Conservation (phyloP, 2,113 vertebrate species). For the Microtus oregoni region DNA sequence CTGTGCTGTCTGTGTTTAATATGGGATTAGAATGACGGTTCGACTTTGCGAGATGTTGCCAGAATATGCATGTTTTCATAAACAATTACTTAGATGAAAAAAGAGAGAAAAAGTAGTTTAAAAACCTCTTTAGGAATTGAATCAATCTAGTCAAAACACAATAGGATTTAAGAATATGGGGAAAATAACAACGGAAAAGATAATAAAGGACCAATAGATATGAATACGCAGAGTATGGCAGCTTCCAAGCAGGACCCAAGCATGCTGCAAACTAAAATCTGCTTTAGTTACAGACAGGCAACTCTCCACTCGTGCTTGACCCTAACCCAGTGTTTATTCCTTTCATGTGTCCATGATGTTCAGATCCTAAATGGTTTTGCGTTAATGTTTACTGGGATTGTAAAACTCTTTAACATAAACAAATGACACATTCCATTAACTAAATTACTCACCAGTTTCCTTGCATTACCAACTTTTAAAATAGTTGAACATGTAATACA, state of each 20-base stretch:
- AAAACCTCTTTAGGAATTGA: conserved; percentile 1
- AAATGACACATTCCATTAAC: not conserved
- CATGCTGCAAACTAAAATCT: conserved; percentile 40
- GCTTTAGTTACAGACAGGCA: not conserved
- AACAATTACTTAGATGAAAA: conserved; percentile 30
- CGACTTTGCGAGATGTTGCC: conserved; percentile 30
- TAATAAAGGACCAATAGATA: not conserved
- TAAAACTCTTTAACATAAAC: not conserved
- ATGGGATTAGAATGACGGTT: not conserved
- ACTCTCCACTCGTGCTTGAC: not conserved
- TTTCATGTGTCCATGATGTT: not conserved
- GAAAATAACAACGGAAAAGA: not conserved
- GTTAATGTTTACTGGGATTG: not conserved
- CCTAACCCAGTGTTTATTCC: not conserved
- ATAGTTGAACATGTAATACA: conserved; percentile 21
- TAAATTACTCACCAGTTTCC: conserved; percentile 37
- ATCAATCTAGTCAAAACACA: not conserved
- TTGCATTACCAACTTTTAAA: not conserved
- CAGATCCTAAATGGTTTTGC: not conserved
- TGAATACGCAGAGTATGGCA: conserved; percentile 38
- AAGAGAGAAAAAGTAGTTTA: not conserved
- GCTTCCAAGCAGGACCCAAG: not conserved
- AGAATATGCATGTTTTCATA: not conserved
- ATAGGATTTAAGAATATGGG: not conserved
- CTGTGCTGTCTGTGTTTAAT: not conserved